Percentiles rank a stretch among this genome's conserved stretches.
Evolutionary conservation across 2,113 vertebrate species (phyloP).

Genomic region (rabbit (Oryctolagus cuniculus)): mOryCun1.1 NC_091435.1:11218501-11219000

Average conservation of each 20-base stretch:
- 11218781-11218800: not conserved
- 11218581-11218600: not conserved
- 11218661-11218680: not conserved
- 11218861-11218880: conserved; percentile 47
- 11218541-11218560: conserved; percentile 13
- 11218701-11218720: not conserved
- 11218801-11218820: not conserved
- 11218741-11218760: not conserved
- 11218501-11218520: not conserved
- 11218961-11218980: no score
- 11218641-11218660: not conserved
- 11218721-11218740: not conserved
- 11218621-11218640: not conserved
- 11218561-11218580: not conserved
- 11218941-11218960: not conserved
- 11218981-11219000: no score
- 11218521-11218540: not conserved
- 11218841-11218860: conserved; percentile 23
- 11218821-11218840: conserved; percentile 40
- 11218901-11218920: conserved; percentile 55
- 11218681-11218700: not conserved
- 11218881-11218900: not conserved
- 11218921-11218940: conserved; percentile 29
- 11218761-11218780: not conserved
- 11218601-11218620: not conserved